phyloP scores from a whole-genome alignment of 1,140 invertebrate species.

The Drosophila novamexicana region DNA sequence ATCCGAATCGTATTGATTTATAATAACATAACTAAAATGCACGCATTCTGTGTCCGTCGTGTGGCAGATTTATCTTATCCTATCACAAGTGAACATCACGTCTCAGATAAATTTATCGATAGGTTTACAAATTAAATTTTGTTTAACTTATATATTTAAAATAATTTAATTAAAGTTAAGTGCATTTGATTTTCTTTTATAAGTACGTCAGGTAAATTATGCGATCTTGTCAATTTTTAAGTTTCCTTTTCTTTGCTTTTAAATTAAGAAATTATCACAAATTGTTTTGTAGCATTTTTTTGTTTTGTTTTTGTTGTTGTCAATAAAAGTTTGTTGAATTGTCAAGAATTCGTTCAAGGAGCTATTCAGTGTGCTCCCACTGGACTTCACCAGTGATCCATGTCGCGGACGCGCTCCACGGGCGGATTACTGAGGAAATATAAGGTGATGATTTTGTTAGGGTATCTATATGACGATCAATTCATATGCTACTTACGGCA shows the following conservation, averaged over 20 bases:
- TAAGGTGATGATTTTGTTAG: too few relatives aligned
- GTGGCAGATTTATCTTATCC: slow-evolving; percentile 60
- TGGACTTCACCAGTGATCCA: slow-evolving; percentile 80
- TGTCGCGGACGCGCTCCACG: slow-evolving; percentile 77
- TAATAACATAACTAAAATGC: slow-evolving; percentile 30
- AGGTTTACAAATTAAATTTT: slow-evolving; percentile 34
- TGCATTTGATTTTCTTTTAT: slow-evolving; percentile 44
- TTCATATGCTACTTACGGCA: slow-evolving; percentile 68
- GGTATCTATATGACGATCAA: too few relatives aligned
- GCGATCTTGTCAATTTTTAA: slow-evolving; percentile 58
- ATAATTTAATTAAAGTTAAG: slow-evolving; percentile 75
- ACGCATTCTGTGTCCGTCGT: slow-evolving; percentile 33
- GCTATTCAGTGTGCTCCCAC: background rate
- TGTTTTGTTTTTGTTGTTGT: slow-evolving; percentile 22
- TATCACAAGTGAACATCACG: slow-evolving; percentile 77
- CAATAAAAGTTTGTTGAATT: slow-evolving; percentile 42
- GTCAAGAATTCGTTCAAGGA: slow-evolving; percentile 42
- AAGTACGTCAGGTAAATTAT: slow-evolving; percentile 51
- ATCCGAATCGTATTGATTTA: slow-evolving; percentile 29
- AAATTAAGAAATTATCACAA: slow-evolving; percentile 80
- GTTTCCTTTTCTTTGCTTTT: slow-evolving; percentile 40
- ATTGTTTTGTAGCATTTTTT: slow-evolving; percentile 67
- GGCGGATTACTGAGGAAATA: slow-evolving; percentile 69
- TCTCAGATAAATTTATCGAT: slow-evolving; percentile 32
- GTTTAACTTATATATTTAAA: slow-evolving; percentile 58